Evolutionary conservation across 2,113 vertebrate species (phyloP).

Genomic region (Oncorhynchus masou): DNA sequence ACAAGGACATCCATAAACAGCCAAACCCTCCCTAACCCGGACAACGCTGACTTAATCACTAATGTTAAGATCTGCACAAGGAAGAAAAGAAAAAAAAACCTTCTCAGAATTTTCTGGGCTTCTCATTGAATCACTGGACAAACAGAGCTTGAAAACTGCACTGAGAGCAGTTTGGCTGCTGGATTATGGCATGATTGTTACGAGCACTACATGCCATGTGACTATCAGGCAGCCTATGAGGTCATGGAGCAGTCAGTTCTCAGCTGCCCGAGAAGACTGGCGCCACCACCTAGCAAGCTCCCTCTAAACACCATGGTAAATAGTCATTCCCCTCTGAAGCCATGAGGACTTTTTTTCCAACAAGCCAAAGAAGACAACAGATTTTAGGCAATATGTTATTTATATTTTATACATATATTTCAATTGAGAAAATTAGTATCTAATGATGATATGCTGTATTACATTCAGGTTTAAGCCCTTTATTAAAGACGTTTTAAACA

Average conservation of each 20-base stretch:
- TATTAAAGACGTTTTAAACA: constrained; percentile 36
- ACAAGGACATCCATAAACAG: too few species aligned
- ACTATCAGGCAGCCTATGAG: neutral
- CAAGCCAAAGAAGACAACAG: constrained; percentile 29
- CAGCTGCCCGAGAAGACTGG: neutral
- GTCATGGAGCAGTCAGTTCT: constrained; percentile 6
- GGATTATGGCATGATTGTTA: neutral
- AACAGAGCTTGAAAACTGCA: too few species aligned
- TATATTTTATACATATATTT: constrained; percentile 29
- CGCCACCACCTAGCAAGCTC: neutral
- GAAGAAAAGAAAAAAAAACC: too few species aligned
- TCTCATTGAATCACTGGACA: too few species aligned
- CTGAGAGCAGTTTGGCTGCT: neutral
- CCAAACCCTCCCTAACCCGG: too few species aligned
- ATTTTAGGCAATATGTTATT: constrained; percentile 47
- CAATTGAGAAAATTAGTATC: constrained; percentile 60
- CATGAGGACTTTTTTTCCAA: neutral
- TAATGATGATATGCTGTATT: constrained; percentile 56
- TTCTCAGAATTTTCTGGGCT: too few species aligned
- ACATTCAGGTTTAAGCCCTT: constrained; percentile 70
- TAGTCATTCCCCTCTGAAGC: neutral
- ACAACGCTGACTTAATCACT: too few species aligned
- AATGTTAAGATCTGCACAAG: too few species aligned
- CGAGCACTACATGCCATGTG: neutral
- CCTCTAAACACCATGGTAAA: neutral